A percentile compares a stretch with the other conserved stretches of the same genome.
These are phyloP conservation scores for Pollenia labialis DNA, from an alignment of 2,888 invertebrate genomes.

Conservation along the genomic window DNA sequence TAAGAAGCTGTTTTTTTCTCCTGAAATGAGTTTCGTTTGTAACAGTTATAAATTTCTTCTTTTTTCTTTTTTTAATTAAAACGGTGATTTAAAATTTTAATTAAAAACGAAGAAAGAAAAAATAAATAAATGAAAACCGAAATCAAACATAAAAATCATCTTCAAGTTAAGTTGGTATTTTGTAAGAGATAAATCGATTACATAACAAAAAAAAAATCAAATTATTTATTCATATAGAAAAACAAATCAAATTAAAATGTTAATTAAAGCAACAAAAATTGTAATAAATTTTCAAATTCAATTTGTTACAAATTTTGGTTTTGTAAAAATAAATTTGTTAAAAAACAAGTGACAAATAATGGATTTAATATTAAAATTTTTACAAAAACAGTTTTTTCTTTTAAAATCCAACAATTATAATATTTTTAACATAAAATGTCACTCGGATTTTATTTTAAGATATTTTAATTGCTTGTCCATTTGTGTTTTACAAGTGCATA, in stretches of 20 bases:
- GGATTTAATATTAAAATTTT: constrained; percentile 5
- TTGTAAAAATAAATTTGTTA: neutral
- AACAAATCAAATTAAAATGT: too few species aligned
- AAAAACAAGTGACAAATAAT: neutral
- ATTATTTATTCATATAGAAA: too few species aligned
- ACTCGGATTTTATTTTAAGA: neutral
- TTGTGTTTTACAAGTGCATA: constrained; percentile 6
- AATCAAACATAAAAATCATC: too few species aligned
- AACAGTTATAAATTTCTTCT: constrained; percentile 10
- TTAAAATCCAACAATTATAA: neutral
- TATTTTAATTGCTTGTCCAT: neutral
- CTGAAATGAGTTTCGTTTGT: constrained; percentile 3
- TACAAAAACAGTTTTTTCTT: neutral
- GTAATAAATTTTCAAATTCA: constrained; percentile 1
- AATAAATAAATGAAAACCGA: too few species aligned
- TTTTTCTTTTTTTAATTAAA: neutral
- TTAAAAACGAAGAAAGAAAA: too few species aligned
- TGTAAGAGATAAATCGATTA: too few species aligned
- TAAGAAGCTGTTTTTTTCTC: constrained; percentile 4
- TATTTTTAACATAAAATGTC: neutral
- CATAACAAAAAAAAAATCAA: too few species aligned
- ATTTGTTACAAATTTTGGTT: neutral
- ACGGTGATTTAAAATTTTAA: neutral
- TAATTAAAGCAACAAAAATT: neutral
- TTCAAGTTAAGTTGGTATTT: too few species aligned